Conservation (phyloP, 2,113 vertebrate genomes). For the Perca fluviatilis region DNA sequence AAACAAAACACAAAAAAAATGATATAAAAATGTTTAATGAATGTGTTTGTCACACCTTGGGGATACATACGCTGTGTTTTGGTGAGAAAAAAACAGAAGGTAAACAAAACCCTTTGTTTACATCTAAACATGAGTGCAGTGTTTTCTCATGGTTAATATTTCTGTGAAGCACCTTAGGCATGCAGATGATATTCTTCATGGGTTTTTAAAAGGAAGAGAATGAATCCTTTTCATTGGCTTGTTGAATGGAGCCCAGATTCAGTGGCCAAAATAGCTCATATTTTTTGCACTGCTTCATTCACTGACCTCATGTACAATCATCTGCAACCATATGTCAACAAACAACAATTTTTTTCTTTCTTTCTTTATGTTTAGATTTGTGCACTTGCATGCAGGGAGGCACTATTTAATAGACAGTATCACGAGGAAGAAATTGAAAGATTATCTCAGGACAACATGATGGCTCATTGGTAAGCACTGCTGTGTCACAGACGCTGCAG, state of each 20-base stretch:
- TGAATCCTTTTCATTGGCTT: neutral
- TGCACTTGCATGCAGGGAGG: constrained; percentile 6
- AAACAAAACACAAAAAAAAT: neutral
- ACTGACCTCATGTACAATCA: neutral
- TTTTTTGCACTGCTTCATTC: neutral
- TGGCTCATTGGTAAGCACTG: constrained; percentile 55
- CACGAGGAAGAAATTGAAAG: constrained; percentile 25
- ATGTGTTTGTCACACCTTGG: neutral
- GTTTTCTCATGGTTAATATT: neutral
- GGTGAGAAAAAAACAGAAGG: neutral
- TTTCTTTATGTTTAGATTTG: neutral
- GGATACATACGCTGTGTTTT: neutral
- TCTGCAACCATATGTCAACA: neutral
- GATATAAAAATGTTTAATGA: neutral
- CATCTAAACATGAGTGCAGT: neutral
- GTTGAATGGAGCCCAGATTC: neutral
- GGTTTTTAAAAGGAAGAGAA: neutral
- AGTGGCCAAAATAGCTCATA: neutral
- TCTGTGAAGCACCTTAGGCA: neutral
- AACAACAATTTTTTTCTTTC: neutral
- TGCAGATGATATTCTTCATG: neutral
- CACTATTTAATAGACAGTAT: constrained; percentile 35
- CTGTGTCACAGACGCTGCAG: constrained; percentile 57
- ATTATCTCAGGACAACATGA: constrained; percentile 59
- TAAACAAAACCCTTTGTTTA: neutral